phyloP scores from a whole-genome alignment of 2,888 invertebrate species.

The Callinectes sapidus region DNA sequence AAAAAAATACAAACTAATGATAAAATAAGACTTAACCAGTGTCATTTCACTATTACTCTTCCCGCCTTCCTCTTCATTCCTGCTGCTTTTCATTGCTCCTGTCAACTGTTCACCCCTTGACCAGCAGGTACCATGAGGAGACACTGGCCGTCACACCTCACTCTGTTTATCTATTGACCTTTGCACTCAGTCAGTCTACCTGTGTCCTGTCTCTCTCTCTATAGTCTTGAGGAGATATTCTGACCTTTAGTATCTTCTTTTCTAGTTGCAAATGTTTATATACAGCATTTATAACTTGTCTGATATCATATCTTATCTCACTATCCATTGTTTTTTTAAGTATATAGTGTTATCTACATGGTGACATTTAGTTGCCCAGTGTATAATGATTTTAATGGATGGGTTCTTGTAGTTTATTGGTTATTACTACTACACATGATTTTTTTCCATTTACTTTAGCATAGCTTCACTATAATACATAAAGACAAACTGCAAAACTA shows the following conservation, averaged over 20 bases:
- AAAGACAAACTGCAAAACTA: neutral
- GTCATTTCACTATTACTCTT: no score
- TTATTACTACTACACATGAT: neutral
- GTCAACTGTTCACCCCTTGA: neutral
- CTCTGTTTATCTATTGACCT: no score
- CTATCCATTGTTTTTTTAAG: no score
- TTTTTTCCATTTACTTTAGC: neutral
- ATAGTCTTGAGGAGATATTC: no score
- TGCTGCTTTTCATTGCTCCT: neutral
- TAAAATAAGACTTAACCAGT: neutral
- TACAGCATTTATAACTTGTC: no score
- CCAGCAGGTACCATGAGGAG: neutral
- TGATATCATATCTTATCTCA: no score
- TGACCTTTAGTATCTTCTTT: no score
- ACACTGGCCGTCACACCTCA: neutral
- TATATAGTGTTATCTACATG: neutral
- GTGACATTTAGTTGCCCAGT: neutral
- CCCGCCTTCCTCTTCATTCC: neutral
- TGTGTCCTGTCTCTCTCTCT: no score
- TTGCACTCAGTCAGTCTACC: no score
- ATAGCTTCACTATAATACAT: neutral
- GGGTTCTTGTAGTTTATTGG: neutral
- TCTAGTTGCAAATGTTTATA: no score
- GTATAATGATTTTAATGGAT: neutral
- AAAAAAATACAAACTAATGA: neutral